Evolutionary conservation across 2,888 invertebrate genomes (phyloP).

Genomic region (Minunthozetes semirufus): DNA sequence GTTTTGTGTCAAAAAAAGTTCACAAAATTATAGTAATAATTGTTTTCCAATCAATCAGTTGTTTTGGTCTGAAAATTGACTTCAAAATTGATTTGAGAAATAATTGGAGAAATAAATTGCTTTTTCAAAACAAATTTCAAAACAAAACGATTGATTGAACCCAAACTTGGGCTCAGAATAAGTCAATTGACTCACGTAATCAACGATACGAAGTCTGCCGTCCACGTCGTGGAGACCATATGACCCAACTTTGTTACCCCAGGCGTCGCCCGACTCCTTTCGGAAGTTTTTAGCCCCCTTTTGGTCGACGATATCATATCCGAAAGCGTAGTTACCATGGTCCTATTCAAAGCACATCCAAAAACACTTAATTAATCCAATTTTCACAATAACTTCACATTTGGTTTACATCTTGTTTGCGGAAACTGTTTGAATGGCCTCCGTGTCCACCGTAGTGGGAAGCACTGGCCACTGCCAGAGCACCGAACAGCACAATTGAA

Average conservation of each 20-base stretch:
- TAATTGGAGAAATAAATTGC: no score
- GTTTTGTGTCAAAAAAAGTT: no score
- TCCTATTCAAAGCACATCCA: slow-evolving; percentile 29
- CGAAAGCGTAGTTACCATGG: slow-evolving; percentile 41
- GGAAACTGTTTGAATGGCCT: slow-evolving; percentile 35
- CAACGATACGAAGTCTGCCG: slow-evolving; percentile 40
- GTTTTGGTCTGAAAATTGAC: no score
- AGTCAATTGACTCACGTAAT: slow-evolving; percentile 33
- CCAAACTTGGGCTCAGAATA: not conserved
- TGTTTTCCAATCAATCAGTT: no score
- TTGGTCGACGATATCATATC: slow-evolving; percentile 39
- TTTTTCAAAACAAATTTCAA: not conserved
- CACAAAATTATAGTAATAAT: no score
- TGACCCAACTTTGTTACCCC: slow-evolving; percentile 41
- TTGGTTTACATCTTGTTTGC: slow-evolving; percentile 38
- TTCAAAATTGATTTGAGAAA: no score
- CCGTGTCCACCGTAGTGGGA: slow-evolving; percentile 25
- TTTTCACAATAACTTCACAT: not conserved
- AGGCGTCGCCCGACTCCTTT: slow-evolving; percentile 40
- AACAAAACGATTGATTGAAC: not conserved
- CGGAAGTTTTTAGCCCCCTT: slow-evolving; percentile 39
- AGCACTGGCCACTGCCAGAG: slow-evolving; percentile 19
- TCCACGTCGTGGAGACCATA: slow-evolving; percentile 41
- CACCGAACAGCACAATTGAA: slow-evolving; percentile 5
- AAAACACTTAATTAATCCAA: not conserved